These are phyloP conservation scores for Phylloscopus collybita DNA, from an alignment of 2,797 vertebrate genomes.

Conservation along the genomic window DNA sequence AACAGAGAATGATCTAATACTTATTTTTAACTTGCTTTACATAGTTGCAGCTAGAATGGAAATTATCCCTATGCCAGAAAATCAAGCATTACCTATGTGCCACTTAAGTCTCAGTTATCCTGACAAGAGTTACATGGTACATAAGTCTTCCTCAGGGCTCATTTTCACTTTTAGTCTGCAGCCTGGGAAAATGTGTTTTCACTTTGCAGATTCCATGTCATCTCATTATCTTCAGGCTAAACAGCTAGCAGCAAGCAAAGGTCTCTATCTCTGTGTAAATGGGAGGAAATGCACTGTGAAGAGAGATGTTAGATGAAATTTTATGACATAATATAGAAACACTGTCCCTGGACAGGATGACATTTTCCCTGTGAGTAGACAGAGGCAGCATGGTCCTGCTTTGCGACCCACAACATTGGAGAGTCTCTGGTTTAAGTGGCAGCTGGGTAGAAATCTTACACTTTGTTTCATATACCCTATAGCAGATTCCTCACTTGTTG, in stretches of 20 bases:
- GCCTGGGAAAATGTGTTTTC: not conserved
- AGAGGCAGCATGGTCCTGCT: not conserved
- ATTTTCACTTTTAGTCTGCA: not conserved
- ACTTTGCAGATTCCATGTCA: not conserved
- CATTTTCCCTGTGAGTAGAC: not conserved
- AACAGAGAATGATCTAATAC: not conserved
- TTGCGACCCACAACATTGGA: not conserved
- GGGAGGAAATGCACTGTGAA: not conserved
- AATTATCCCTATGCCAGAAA: not conserved
- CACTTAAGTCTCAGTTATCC: not conserved
- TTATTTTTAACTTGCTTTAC: not conserved
- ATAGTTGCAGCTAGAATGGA: not conserved
- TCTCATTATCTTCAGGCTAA: not conserved
- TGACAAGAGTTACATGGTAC: not conserved
- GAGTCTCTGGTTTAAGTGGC: not conserved
- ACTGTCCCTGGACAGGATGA: not conserved
- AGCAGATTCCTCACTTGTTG: not conserved
- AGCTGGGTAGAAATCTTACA: not conserved
- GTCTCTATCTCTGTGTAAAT: not conserved
- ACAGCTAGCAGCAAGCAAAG: not conserved
- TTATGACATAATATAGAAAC: not conserved
- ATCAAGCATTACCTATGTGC: not conserved
- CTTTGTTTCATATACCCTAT: not conserved
- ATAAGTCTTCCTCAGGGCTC: not conserved
- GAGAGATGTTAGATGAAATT: not conserved